phyloP scores from a whole-genome alignment of 2,888 invertebrate species.

The Oeneis ivallda region DNA sequence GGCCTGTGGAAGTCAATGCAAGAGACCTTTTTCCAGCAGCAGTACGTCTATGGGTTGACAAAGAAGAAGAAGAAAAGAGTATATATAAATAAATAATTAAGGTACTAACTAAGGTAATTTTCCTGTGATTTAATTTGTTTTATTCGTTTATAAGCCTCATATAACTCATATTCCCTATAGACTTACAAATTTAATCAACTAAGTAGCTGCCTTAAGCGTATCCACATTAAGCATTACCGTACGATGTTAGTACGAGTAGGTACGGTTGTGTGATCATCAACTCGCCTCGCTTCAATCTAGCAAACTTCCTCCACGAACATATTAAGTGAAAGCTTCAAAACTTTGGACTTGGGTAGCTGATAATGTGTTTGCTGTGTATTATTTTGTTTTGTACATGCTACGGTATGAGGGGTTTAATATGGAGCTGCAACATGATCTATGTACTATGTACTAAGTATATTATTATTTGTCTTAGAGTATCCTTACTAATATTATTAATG shows the following conservation, averaged over 20 bases:
- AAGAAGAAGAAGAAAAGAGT: too few species aligned
- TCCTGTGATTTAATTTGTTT: too few species aligned
- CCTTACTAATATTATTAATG: too few species aligned
- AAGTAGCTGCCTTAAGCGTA: not conserved
- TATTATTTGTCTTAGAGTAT: too few species aligned
- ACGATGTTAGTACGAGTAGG: slow-evolving; percentile 3
- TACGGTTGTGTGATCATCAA: slow-evolving; percentile 32
- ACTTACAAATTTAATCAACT: slow-evolving; percentile 5
- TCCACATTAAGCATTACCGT: slow-evolving; percentile 6
- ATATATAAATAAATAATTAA: too few species aligned
- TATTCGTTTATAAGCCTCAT: not conserved
- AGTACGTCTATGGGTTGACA: too few species aligned
- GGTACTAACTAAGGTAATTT: too few species aligned
- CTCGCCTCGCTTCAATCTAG: slow-evolving; percentile 43
- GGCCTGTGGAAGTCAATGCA: too few species aligned
- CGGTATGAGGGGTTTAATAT: not conserved
- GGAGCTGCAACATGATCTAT: not conserved
- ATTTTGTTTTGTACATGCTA: slow-evolving; percentile 22
- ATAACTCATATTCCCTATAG: too few species aligned
- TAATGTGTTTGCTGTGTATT: slow-evolving; percentile 38
- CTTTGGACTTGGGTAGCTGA: slow-evolving; percentile 56
- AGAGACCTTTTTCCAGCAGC: too few species aligned
- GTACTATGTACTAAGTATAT: too few species aligned
- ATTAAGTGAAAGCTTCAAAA: slow-evolving; percentile 62
- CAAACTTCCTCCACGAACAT: slow-evolving; percentile 66